Percentiles rank a stretch among this genome's conserved stretches.
phyloP scores from a whole-genome alignment of 2,888 invertebrate genomes.

The Asteroscopus sphinx region DNA sequence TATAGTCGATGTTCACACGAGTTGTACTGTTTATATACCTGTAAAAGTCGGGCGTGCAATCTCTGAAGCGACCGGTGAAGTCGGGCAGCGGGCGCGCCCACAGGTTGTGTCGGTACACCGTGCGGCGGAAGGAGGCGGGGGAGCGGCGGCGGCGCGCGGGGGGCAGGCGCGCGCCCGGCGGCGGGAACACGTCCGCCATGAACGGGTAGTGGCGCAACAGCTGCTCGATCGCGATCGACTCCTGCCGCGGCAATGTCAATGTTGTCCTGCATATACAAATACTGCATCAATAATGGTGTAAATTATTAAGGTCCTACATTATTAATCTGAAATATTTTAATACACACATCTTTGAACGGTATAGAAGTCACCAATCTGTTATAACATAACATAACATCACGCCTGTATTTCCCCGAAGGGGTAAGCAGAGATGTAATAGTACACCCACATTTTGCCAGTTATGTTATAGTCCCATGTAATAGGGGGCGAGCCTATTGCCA shows the following conservation, averaged over 20 bases:
- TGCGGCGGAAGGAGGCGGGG: conserved; percentile 90
- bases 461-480: too few relatives aligned
- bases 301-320: too few relatives aligned
- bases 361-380: too few relatives aligned
- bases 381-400: too few relatives aligned
- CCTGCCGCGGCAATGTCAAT: conserved; percentile 90
- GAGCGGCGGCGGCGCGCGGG: conserved; percentile 73
- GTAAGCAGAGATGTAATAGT: too few relatives aligned
- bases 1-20: too few relatives aligned
- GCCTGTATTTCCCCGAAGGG: too few relatives aligned
- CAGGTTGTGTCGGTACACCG: conserved; percentile 93
- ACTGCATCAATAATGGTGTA: too few relatives aligned
- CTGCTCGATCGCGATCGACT: conserved; percentile 90
- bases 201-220: conserved; percentile 86
- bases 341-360: too few relatives aligned
- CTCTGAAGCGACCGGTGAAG: conserved; percentile 92
- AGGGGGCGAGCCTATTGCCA: too few relatives aligned
- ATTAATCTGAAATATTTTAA: too few relatives aligned
- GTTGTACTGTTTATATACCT: conserved; percentile 90
- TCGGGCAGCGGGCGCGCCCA: conserved; percentile 93
- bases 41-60: conserved; percentile 93
- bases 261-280: conserved; percentile 90
- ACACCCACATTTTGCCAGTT: too few relatives aligned
- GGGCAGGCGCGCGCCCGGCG: conserved; percentile 55
- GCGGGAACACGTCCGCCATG: conserved; percentile 70